A percentile compares a stretch with the other conserved stretches of the same genome.
Evolutionary conservation across 2,113 vertebrate genomes (phyloP).

Genomic region (Lucifuga dentata): DNA sequence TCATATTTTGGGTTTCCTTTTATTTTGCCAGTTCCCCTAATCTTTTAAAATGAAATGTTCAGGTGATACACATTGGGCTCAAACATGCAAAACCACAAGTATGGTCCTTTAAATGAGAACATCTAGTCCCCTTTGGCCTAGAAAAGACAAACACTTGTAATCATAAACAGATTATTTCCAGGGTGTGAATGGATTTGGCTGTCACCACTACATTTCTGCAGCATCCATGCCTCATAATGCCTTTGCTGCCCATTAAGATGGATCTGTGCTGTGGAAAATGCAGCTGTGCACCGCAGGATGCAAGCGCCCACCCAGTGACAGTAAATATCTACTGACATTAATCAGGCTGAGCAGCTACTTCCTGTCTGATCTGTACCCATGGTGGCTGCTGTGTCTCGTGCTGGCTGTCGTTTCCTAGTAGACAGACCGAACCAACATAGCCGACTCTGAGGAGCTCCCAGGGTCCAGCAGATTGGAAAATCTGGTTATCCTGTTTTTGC

Average conservation of each 20-base stretch:
- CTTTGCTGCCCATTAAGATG: constrained; percentile 42
- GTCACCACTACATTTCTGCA: constrained; percentile 18
- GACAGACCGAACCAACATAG: constrained; percentile 7
- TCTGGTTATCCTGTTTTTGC: constrained; percentile 9
- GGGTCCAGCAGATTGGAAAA: constrained; percentile 17
- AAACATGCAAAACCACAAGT: too few species aligned
- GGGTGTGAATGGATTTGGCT: constrained; percentile 25
- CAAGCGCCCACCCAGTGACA: constrained; percentile 53
- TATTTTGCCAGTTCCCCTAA: too few species aligned
- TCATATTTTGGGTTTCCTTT: too few species aligned
- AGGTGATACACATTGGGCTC: too few species aligned
- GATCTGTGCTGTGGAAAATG: constrained; percentile 40
- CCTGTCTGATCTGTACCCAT: constrained; percentile 40
- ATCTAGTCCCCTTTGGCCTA: background rate
- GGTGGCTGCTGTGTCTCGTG: constrained; percentile 30
- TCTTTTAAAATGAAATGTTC: too few species aligned
- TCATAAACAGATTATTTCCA: constrained; percentile 19
- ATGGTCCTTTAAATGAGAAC: too few species aligned
- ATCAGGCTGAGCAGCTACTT: constrained; percentile 52
- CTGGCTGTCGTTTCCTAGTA: constrained; percentile 4
- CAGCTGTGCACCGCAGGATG: constrained; percentile 60
- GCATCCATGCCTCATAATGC: constrained; percentile 45
- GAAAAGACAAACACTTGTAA: background rate
- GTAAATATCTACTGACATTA: constrained; percentile 71
- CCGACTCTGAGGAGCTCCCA: constrained; percentile 17